Evolutionary conservation across 2,888 invertebrate species (phyloP), one percentile per base, ranked within the genome.

Genomic region (Sinopyrophorus schimmeli): DNA sequence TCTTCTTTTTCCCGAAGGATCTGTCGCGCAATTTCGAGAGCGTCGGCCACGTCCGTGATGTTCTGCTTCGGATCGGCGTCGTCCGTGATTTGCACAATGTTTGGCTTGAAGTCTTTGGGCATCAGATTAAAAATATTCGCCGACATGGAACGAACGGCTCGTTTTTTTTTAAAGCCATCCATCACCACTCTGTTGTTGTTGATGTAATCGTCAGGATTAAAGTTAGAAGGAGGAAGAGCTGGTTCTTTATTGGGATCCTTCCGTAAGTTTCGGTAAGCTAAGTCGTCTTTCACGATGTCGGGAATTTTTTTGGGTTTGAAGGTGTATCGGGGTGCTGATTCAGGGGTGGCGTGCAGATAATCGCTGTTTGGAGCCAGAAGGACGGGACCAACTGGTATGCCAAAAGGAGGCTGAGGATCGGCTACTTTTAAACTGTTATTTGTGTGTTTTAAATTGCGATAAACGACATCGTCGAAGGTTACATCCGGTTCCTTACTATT

Each of bases 361-460:
- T 93, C 92, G 60, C 84, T 89, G 50, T 85, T 84, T 0, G 91
- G 81, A 3, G 90, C 87, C 1, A 86, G 83, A 0, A 87, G 81
- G 12, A 92, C 84, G 6, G 92, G 92, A 1, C 90, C 89, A 21
- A 92, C 70, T 0, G 93, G 93, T 65, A 94, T 93, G 11, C 93
- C 93, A 69, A 94, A 94, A 1, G 89, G 92, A 21, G 90, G 92
- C 66, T 93, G 93, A 9, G 87, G 89, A 39, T 92, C 92, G 2
- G 82, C 66, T 3, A 86, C 80, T 69, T 84, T 86, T 26, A 83
- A 72, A 31, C 80, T 80, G 66, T 83, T 84, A 61, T 91, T 92
- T 5, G 86, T 84, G 67, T 87, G 83, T 64, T 86, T 86, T 49
- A 90, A 82, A 65, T 83, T 90, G 59, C 92, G 80, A 67, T 85